Base-by-base conservation (phyloP, 1,140 invertebrate genomes). In the Papilio machaon region DNA sequence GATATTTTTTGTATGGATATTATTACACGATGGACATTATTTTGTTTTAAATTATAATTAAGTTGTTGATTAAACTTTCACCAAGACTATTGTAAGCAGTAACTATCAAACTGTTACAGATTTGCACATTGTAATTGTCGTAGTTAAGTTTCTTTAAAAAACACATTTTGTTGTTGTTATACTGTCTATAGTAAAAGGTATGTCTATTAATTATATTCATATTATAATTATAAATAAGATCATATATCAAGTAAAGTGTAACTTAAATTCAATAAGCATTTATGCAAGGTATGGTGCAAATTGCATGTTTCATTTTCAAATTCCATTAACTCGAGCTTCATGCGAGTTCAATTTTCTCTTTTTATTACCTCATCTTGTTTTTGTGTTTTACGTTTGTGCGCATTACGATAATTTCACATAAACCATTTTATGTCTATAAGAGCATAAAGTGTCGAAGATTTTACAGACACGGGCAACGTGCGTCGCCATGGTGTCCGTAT, bases 381-480 rank as follows among this genome's bases (percentile, higher is more conserved):
- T 79, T 79, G 17, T 58, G 54, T 79, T 77, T 77, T 43, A 76
- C 23, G 76, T 78, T 15, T 60, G 75, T 13, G 60, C 35, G 15
- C 43, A 79, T 64, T 64, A 64, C 17, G 77, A 79, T 79, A 79
- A 79, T 79, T 79, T 79, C 43, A 79, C 58, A 79, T 78, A 78
- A 78, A 78, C 8, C 54, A 58, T 79, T 79, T 79, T 67, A 79
- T 79, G 77, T 15, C 43, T 46, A 46, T 67, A 47, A 78, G 1
- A 78, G 73, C 76, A 38, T 43, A 60, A 78, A 17, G 76, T 35
- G 17, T 60, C 17, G 17, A 78, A 79, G 38, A 64, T 79, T 79
- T 79, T 47, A 78, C 38, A 64, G 43, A 47, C 73, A 54, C 43
- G 15, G 47, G 35, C 9, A 23, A 2, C 10, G 77, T 79, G 58